phyloP scores from a whole-genome alignment of 2,797 vertebrate genomes.

The Myotis myotis region DNA sequence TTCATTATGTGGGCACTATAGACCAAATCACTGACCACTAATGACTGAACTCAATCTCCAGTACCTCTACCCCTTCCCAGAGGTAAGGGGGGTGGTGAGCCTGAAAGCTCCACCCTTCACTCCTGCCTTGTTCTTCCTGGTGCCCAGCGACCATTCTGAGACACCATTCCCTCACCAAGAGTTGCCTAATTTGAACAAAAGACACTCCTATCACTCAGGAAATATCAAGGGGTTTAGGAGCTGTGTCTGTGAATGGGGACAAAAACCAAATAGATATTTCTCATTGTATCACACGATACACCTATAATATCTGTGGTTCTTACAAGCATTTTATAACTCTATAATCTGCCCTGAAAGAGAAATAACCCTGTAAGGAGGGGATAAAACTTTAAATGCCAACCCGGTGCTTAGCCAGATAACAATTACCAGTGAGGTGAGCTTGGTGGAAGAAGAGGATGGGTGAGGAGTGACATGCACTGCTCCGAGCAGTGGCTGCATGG shows the following conservation, averaged over 20 bases:
- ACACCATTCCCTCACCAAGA: neutral
- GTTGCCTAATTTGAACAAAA: neutral
- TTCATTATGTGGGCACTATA: neutral
- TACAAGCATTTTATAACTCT: neutral
- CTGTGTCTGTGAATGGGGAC: neutral
- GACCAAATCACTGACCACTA: neutral
- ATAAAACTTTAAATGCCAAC: neutral
- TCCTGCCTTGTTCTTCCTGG: neutral
- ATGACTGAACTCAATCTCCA: neutral
- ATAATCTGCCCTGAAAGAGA: neutral
- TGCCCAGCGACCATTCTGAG: neutral
- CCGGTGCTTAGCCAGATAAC: neutral
- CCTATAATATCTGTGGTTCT: neutral
- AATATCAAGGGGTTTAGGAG: neutral
- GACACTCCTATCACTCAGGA: neutral
- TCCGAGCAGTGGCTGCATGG: neutral
- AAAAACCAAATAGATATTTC: neutral
- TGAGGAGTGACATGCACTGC: neutral
- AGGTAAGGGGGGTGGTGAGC: neutral
- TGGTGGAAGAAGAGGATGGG: neutral
- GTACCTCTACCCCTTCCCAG: neutral
- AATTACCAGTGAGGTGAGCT: neutral
- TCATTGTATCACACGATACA: neutral
- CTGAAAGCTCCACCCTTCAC: neutral
- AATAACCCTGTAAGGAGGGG: neutral